phyloP scores from a whole-genome alignment of 2,888 invertebrate species.

The Aproaerema taeniolella region DNA sequence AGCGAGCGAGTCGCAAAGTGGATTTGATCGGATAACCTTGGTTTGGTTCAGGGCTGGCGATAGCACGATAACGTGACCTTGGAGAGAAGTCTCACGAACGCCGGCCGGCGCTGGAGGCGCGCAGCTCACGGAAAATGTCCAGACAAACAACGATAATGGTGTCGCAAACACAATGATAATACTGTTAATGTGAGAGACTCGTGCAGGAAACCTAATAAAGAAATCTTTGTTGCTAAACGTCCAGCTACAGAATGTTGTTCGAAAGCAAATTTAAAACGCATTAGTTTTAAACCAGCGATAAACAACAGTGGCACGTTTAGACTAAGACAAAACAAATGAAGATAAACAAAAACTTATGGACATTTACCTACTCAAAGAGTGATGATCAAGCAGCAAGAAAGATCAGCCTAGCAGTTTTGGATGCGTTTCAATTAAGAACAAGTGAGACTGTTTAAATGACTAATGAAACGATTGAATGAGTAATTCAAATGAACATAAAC shows the following conservation, averaged over 20 bases:
- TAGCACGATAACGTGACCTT: conserved; percentile 76
- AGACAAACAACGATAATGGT: conserved; percentile 65
- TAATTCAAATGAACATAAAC: conserved; percentile 58
- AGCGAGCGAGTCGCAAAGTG: conserved; percentile 24
- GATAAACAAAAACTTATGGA: conserved; percentile 10
- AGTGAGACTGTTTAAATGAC: conserved; percentile 57
- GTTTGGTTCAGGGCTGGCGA: conserved; percentile 63
- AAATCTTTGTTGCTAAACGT: conserved; percentile 17
- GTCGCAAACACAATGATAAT: conserved; percentile 48
- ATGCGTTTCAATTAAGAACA: conserved; percentile 64
- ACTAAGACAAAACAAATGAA: neutral
- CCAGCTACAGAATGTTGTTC: conserved; percentile 1
- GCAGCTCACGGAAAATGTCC: conserved; percentile 63
- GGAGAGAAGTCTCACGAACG: conserved; percentile 58
- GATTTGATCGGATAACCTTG: conserved; percentile 46
- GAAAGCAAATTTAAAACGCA: conserved; percentile 21
- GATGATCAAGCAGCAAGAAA: too few relatives aligned
- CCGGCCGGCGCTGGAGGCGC: conserved; percentile 66
- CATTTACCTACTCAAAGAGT: too few relatives aligned
- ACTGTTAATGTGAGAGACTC: conserved; percentile 32
- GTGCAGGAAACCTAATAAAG: conserved; percentile 25
- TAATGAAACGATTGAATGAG: conserved; percentile 64
- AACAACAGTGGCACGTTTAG: too few relatives aligned
- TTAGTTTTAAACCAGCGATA: conserved; percentile 9
- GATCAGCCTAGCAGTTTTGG: conserved; percentile 45